Conservation (phyloP, 37 sponge, comb jelly and placozoan genomes). For the Cliona cf. orientalis region DNA sequence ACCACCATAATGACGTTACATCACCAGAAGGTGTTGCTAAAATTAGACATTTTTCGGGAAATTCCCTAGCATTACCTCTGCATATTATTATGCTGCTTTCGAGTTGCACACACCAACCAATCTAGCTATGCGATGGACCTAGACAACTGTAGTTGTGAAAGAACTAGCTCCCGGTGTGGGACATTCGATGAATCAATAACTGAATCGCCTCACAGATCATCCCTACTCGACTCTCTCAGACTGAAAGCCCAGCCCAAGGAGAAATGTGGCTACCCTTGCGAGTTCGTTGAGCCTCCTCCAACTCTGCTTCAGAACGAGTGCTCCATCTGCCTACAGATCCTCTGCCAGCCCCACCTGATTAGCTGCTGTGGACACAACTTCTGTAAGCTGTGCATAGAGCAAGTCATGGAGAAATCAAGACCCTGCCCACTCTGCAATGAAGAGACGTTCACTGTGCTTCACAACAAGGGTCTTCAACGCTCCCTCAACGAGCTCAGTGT, state of each 20-base stretch:
- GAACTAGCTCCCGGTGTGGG: too few species aligned
- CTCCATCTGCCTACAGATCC: slow-evolving; percentile 44
- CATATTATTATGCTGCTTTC: too few species aligned
- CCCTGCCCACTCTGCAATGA: slow-evolving; percentile 54
- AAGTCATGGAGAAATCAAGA: neutral
- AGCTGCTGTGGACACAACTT: slow-evolving; percentile 67
- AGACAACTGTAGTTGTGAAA: too few species aligned
- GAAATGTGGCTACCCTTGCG: slow-evolving; percentile 40
- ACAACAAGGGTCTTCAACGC: slow-evolving; percentile 33
- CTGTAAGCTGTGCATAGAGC: slow-evolving; percentile 40
- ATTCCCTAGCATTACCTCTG: too few species aligned
- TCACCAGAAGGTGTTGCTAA: too few species aligned
- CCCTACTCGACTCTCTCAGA: neutral
- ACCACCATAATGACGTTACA: too few species aligned
- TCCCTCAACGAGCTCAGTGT: slow-evolving; percentile 40
- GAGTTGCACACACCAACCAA: too few species aligned
- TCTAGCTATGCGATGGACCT: too few species aligned
- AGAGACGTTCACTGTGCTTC: slow-evolving; percentile 26
- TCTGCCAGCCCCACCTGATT: slow-evolving; percentile 38
- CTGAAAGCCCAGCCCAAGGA: neutral
- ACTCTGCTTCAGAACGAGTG: slow-evolving; percentile 43
- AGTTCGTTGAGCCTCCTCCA: slow-evolving; percentile 36
- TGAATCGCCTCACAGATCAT: too few species aligned
- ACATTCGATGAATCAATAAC: too few species aligned
- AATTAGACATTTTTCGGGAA: too few species aligned